Percentiles rank a stretch among this genome's conserved stretches.
Evolutionary conservation across 2,113 vertebrate species (phyloP).

Genomic region (Acrocephalus kingi): DNA sequence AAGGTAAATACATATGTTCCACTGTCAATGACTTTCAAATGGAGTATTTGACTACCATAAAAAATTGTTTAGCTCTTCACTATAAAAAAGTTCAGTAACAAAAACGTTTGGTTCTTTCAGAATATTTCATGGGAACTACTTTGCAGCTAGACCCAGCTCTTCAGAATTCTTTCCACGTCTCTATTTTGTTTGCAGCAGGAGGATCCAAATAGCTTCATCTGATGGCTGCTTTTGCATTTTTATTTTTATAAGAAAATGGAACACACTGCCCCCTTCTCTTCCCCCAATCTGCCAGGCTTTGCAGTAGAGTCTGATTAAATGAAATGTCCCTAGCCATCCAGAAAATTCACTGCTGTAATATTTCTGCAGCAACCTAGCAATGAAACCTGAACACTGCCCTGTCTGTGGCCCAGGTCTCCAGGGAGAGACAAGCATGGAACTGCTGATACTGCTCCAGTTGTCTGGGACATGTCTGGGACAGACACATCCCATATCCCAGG

Average conservation of each 20-base stretch:
- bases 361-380: not conserved
- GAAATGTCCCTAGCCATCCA: not conserved
- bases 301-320: not conserved
- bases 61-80: not conserved
- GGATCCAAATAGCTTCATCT: conserved; percentile 35
- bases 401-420: not conserved
- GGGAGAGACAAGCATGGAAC: not conserved
- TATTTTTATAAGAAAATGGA: conserved; percentile 8
- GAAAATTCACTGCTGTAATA: not conserved
- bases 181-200: conserved; percentile 19
- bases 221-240: conserved; percentile 22
- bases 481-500: not conserved
- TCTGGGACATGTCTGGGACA: not conserved
- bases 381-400: not conserved
- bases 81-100: not conserved
- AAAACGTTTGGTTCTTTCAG: not conserved
- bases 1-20: not conserved
- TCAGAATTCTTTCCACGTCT: conserved; percentile 44
- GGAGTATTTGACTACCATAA: not conserved
- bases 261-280: not conserved
- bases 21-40: not conserved
- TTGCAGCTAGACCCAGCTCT: not conserved
- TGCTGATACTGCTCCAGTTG: not conserved
- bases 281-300: not conserved
- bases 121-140: conserved; percentile 1